Evolutionary conservation across 2,797 vertebrate species (phyloP).

Genomic region (Melanotaenia maccullochi): DNA sequence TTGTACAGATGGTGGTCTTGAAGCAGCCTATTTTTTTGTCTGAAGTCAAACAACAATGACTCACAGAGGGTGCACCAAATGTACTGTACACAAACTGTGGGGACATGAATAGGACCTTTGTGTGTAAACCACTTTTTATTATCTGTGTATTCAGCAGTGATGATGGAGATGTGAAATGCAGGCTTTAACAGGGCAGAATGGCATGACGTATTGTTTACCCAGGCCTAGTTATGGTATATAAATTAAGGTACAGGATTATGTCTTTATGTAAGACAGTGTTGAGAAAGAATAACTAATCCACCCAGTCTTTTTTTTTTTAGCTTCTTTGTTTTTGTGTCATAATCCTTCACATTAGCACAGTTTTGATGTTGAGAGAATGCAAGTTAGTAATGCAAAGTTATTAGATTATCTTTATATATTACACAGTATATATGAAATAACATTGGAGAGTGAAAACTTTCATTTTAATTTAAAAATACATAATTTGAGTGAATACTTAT

Average conservation of each 20-base stretch:
- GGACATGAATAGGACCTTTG: slow-evolving; percentile 57
- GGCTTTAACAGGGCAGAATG: not conserved
- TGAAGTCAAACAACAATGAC: slow-evolving; percentile 7
- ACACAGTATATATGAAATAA: too few species aligned
- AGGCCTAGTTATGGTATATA: not conserved
- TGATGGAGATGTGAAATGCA: slow-evolving; percentile 15
- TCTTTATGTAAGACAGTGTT: slow-evolving; percentile 5
- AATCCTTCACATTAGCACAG: not conserved
- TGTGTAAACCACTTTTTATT: slow-evolving; percentile 34
- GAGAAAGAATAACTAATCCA: not conserved
- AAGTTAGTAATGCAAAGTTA: too few species aligned
- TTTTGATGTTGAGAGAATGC: not conserved
- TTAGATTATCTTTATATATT: too few species aligned
- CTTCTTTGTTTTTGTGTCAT: not conserved
- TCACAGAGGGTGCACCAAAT: slow-evolving; percentile 33
- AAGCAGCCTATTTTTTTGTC: slow-evolving; percentile 1
- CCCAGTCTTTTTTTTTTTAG: not conserved
- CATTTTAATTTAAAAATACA: too few species aligned
- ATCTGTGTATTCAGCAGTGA: slow-evolving; percentile 21
- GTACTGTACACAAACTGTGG: slow-evolving; percentile 18
- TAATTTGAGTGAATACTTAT: too few species aligned
- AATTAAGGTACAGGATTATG: not conserved
- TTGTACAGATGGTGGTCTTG: not conserved
- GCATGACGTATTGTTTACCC: not conserved
- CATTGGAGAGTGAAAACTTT: too few species aligned